phyloP scores from a whole-genome alignment of 2,113 vertebrate genomes.

The Gymnorhina tibicen region DNA sequence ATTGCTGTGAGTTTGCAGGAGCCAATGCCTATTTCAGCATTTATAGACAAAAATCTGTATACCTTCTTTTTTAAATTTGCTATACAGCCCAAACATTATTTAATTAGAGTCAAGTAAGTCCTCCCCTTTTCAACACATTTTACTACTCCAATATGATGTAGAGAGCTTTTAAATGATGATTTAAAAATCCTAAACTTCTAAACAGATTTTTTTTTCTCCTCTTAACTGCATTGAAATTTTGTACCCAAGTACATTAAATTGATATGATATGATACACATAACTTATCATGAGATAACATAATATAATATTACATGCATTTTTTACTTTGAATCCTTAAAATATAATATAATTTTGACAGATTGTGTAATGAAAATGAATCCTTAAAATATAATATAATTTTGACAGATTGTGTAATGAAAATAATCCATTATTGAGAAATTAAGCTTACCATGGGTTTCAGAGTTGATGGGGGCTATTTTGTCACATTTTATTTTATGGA shows the following conservation, averaged over 20 bases:
- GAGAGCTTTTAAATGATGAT: background rate
- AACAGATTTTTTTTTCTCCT: background rate
- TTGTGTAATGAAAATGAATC: background rate
- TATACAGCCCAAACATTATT: background rate
- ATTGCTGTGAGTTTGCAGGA: background rate
- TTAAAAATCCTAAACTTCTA: background rate
- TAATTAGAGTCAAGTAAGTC: background rate
- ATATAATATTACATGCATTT: background rate
- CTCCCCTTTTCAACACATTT: rapidly evolving
- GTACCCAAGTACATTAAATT: background rate
- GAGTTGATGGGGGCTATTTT: background rate
- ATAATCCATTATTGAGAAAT: background rate
- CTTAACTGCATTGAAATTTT: background rate
- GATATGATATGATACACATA: background rate
- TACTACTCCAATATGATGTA: background rate
- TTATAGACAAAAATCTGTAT: background rate
- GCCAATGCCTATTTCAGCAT: background rate
- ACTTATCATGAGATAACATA: background rate
- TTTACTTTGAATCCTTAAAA: background rate
- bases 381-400: background rate
- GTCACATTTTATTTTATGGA: background rate
- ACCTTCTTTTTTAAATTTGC: background rate
- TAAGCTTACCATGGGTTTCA: background rate
- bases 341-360: background rate
- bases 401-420: background rate